Base-by-base conservation (phyloP, 2,888 invertebrate genomes). In the Dromius quadrimaculatus region DNA sequence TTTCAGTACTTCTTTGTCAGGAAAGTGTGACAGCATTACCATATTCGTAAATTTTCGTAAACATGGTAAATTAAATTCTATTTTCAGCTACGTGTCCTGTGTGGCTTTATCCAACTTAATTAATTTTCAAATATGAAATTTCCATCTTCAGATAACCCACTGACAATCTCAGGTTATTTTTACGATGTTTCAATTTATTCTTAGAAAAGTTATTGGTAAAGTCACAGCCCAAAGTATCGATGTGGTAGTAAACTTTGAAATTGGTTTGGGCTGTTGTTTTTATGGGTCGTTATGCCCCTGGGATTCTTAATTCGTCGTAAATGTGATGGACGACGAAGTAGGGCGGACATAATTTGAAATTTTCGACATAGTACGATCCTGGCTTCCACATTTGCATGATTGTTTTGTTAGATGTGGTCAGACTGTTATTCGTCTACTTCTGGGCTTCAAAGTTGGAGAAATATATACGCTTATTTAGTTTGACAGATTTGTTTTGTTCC, bases 61-160 rank as follows among this genome's bases (percentile, higher is more conserved):
- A n/a, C n/a, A n/a, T n/a, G n/a, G n/a, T n/a, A 47, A n/a, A 47
- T 47, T 47, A 23, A 47, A 47, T 47, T 47, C 47, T 47, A 47
- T 47, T 45, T 45, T 15, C 19, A n/a, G 19, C 19, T 2, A 23
- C n/a, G 11, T 22, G 23, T 13, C 20, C 47, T 15, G 20, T 28
- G 20, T 47, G 22, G 47, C 20, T 45, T 45, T 45, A 45, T 45
- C 20, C 6, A 45, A 45, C 45, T 19, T 45, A 22, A 47, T 47
- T 47, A 47, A 47, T 47, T 47, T 41, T 41, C 41, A 41, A 15
- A 41, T 47, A 11, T 47, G 47, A 47, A 45, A 23, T 23, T 47
- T 41, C 41, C 47, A 47, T 47, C 22, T 47, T 47, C 47, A 22
- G 47, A 47, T 47, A 47, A 28, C 28, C 8, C 8, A n/a, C n/a